Evolutionary conservation across 2,888 invertebrate species (phyloP), one percentile per base, ranked within the genome.

Genomic region (Clusia tigrina): DNA sequence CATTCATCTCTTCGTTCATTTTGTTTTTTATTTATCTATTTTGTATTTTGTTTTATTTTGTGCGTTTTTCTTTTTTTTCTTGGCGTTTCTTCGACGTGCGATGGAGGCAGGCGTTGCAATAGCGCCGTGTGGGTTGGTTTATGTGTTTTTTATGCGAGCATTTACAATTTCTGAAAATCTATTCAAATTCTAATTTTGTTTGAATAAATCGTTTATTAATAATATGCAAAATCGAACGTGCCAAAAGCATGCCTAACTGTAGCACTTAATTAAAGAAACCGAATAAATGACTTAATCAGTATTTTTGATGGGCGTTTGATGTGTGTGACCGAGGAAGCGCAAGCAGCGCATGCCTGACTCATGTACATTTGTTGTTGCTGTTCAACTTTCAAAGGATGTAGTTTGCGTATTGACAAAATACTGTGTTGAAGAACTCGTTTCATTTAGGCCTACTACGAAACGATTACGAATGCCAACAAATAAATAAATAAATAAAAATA

Each of bases 1-100:
- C 61, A 61, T 61, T 56, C 55, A 61, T 61, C 61, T 61, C 24
- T 22, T 53, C 48, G n/a, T n/a, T n/a, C n/a, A n/a, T n/a, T n/a
- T n/a, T n/a, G n/a, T n/a, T n/a, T n/a, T n/a, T n/a, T n/a, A n/a
- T n/a, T n/a, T n/a, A n/a, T n/a, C n/a, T n/a, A n/a, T n/a, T n/a
- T n/a, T n/a, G n/a, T n/a, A n/a, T n/a, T n/a, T n/a, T n/a, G n/a
- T n/a, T n/a, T n/a, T n/a, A n/a, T n/a, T n/a, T n/a, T n/a, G n/a
- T n/a, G n/a, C n/a, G n/a, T n/a, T n/a, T n/a, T n/a, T n/a, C n/a
- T n/a, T n/a, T n/a, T n/a, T n/a, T n/a, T n/a, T n/a, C n/a, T n/a
- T n/a, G n/a, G n/a, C n/a, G n/a, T 20, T 17, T 51, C 20, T 12
- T 20, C 2, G 51, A 5, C 10, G 17, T 3, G 12, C 32, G 6